Evolutionary conservation across 2,888 invertebrate species (phyloP).

Genomic region (Autographa pulchrina): DNA sequence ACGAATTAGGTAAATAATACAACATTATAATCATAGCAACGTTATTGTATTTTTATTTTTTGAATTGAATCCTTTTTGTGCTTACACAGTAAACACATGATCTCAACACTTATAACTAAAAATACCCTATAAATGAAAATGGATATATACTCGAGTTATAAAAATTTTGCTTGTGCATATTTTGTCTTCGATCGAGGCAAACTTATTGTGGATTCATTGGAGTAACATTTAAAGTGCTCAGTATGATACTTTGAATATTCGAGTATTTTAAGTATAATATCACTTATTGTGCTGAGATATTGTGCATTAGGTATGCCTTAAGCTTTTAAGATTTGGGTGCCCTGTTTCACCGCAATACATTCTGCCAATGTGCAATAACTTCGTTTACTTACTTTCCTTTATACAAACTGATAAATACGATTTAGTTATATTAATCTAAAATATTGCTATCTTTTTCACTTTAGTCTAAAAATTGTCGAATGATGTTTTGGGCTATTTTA

Average conservation of each 20-base stretch:
- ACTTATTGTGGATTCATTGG: constrained; percentile 80
- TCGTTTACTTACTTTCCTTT: constrained; percentile 82
- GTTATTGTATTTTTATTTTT: constrained; percentile 91
- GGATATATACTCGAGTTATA: constrained; percentile 79
- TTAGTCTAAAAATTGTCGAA: constrained; percentile 88
- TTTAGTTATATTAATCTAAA: constrained; percentile 88
- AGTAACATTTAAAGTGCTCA: constrained; percentile 81
- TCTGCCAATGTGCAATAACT: constrained; percentile 84
- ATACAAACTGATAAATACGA: constrained; percentile 88
- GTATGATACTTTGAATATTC: constrained; percentile 77
- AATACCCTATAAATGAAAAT: constrained; percentile 90
- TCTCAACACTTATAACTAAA: constrained; percentile 92
- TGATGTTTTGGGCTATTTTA: constrained; percentile 76
- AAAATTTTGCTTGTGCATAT: constrained; percentile 86
- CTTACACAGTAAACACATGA: constrained; percentile 93
- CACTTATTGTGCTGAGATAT: constrained; percentile 86
- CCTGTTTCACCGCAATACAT: constrained; percentile 80
- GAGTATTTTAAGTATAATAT: constrained; percentile 71
- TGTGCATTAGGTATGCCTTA: constrained; percentile 81
- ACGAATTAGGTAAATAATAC: constrained; percentile 71
- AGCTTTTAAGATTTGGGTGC: constrained; percentile 80
- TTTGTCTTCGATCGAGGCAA: constrained; percentile 81
- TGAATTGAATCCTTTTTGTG: constrained; percentile 92
- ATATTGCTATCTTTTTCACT: constrained; percentile 89
- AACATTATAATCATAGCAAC: constrained; percentile 90